These are phyloP conservation scores for Pyrgilauda ruficollis DNA, from an alignment of 2,113 vertebrate genomes.

Conservation along the genomic window DNA sequence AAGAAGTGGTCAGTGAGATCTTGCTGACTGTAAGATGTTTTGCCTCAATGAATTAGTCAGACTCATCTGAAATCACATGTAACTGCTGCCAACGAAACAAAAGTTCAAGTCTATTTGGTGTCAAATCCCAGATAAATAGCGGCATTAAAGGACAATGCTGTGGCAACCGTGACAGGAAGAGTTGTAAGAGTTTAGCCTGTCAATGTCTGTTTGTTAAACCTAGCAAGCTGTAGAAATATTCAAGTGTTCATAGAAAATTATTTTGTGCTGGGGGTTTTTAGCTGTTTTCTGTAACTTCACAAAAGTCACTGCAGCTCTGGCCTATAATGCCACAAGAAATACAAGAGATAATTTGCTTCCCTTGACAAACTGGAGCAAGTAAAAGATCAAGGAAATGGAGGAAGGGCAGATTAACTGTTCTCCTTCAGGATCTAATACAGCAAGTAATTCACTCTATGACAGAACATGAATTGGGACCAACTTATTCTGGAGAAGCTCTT, in stretches of 20 bases:
- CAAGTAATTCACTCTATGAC: neutral
- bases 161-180: neutral
- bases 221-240: neutral
- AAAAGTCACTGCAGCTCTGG: neutral
- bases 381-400: neutral
- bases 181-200: neutral
- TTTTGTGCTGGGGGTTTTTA: neutral
- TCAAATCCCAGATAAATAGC: constrained; percentile 33
- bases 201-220: neutral
- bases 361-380: neutral
- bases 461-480: neutral
- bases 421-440: neutral
- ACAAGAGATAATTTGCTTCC: accelerated
- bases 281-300: neutral
- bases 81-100: neutral
- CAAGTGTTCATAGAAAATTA: neutral
- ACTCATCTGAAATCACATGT: constrained; percentile 7
- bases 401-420: neutral
- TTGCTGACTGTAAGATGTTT: constrained; percentile 47
- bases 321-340: neutral
- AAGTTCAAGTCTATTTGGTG: constrained; percentile 36
- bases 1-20: constrained; percentile 5
- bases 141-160: constrained; percentile 14
- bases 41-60: constrained; percentile 6
- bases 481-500: neutral